Evolutionary conservation across 2,888 invertebrate genomes (phyloP).

Genomic region (Drosophila meridionalis): DNA sequence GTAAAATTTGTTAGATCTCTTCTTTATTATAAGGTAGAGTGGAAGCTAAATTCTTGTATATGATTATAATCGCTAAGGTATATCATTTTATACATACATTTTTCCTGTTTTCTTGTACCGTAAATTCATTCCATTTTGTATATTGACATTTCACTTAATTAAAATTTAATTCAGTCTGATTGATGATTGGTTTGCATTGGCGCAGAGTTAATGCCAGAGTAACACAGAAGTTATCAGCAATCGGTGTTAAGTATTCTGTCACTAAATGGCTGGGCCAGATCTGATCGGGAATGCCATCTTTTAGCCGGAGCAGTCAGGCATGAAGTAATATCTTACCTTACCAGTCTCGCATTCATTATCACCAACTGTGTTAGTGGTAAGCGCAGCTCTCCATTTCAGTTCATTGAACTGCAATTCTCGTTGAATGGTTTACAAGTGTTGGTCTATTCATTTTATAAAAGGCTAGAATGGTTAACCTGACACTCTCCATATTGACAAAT

Average conservation of each 20-base stretch:
- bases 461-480: slow-evolving; percentile 23
- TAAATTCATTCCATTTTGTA: background rate
- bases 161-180: slow-evolving; percentile 37
- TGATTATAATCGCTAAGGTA: background rate
- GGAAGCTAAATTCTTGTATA: background rate
- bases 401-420: slow-evolving; percentile 45
- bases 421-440: slow-evolving; percentile 18
- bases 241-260: slow-evolving; percentile 50
- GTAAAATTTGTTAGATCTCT: background rate
- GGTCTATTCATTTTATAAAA: slow-evolving; percentile 25
- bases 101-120: background rate
- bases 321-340: slow-evolving; percentile 18
- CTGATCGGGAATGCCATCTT: slow-evolving; percentile 28
- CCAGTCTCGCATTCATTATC: slow-evolving; percentile 35
- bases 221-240: slow-evolving; percentile 57
- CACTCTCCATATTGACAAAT: slow-evolving; percentile 36
- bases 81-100: background rate
- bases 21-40: no score
- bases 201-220: slow-evolving; percentile 47
- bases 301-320: slow-evolving; percentile 12
- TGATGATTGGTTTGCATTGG: slow-evolving; percentile 48
- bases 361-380: slow-evolving; percentile 15
- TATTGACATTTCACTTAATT: background rate
- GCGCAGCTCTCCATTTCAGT: slow-evolving; percentile 25
- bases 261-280: slow-evolving; percentile 27